These are phyloP conservation scores for Aculops lycopersici DNA, from an alignment of 1,140 invertebrate genomes.

Conservation along the genomic window DNA sequence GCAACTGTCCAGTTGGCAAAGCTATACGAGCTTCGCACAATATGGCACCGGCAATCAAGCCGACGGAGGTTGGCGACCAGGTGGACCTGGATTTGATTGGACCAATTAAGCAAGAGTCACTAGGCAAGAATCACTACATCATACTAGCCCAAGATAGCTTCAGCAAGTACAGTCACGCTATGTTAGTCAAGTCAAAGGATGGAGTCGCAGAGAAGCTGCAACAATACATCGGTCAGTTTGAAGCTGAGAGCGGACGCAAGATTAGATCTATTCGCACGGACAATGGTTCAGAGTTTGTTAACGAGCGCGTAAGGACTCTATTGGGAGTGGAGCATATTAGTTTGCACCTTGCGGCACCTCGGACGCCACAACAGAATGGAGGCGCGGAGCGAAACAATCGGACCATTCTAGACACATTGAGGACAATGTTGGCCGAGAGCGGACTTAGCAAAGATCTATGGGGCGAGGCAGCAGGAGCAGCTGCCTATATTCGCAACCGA, in stretches of 20 bases:
- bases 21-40: no score
- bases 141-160: slow-evolving; percentile 5
- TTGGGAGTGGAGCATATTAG: slow-evolving; percentile 1
- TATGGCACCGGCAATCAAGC: no score
- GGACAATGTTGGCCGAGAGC: slow-evolving; percentile 16
- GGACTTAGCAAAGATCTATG: no score
- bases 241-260: neutral
- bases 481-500: no score
- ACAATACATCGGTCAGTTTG: slow-evolving; percentile 1
- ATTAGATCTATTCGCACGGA: slow-evolving; percentile 5
- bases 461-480: no score
- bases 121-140: slow-evolving; percentile 2
- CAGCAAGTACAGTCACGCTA: slow-evolving; percentile 3
- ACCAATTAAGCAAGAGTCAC: slow-evolving; percentile 5
- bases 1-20: no score
- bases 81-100: neutral
- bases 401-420: slow-evolving; percentile 16
- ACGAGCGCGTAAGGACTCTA: no score
- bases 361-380: slow-evolving; percentile 21
- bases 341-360: slow-evolving; percentile 17
- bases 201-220: neutral
- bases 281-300: slow-evolving; percentile 8
- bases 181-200: slow-evolving; percentile 5
- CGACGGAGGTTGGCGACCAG: neutral
- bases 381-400: slow-evolving; percentile 18